Evolutionary conservation across 2,113 vertebrate species (phyloP).

Genomic region (Pipa parva): DNA sequence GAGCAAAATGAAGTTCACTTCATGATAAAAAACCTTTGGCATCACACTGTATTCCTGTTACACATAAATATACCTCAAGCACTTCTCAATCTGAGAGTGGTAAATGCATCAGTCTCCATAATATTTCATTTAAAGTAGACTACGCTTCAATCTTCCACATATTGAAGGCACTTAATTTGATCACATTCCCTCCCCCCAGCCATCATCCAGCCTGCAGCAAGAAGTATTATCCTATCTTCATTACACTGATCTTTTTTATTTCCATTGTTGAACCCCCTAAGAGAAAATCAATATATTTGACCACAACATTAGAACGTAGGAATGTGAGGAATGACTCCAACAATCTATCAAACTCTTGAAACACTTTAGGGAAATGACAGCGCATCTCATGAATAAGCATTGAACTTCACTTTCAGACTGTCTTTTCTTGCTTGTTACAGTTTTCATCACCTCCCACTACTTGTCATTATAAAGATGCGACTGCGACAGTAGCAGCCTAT

Average conservation of each 20-base stretch:
- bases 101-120: conserved; percentile 6
- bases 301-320: conserved; percentile 24
- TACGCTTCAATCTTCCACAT: background rate
- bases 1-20: background rate
- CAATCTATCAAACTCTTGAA: conserved; percentile 35
- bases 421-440: too few species aligned
- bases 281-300: conserved; percentile 38
- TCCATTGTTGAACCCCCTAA: conserved; percentile 21
- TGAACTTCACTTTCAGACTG: conserved; percentile 20
- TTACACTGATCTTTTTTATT: conserved; percentile 27
- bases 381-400: conserved; percentile 37
- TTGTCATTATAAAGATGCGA: too few species aligned
- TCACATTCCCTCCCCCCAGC: conserved; percentile 1
- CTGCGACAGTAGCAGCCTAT: too few species aligned
- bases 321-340: conserved; percentile 39
- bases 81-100: background rate
- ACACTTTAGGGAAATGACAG: conserved; percentile 40
- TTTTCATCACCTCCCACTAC: too few species aligned
- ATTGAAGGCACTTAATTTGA: conserved; percentile 12
- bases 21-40: background rate
- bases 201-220: background rate
- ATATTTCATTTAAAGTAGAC: conserved; percentile 6
- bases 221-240: background rate
- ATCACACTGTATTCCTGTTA: too few species aligned
- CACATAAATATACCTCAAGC: background rate